These are phyloP conservation scores for Cricetomys ansorgei DNA, from an alignment of 2,113 vertebrate genomes.

Conservation along the genomic window DNA sequence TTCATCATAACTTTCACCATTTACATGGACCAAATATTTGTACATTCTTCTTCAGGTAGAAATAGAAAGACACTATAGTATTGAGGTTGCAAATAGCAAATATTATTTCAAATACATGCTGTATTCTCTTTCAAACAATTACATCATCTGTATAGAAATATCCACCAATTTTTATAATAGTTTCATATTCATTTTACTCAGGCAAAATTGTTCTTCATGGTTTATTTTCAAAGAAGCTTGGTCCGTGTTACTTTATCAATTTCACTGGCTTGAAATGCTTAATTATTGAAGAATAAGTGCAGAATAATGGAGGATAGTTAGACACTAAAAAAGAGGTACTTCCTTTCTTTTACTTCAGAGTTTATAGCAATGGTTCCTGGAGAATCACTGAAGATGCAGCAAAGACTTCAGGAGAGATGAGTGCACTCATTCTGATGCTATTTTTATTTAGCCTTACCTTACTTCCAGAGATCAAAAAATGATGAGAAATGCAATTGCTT, in stretches of 20 bases:
- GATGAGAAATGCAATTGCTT: conserved; percentile 77
- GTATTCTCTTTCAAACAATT: not conserved
- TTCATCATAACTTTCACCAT: not conserved
- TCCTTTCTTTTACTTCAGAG: not conserved
- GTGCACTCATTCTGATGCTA: conserved; percentile 56
- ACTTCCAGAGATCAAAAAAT: conserved; percentile 74
- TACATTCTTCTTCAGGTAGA: not conserved
- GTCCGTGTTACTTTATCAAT: not conserved
- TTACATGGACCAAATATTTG: not conserved
- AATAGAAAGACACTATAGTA: not conserved
- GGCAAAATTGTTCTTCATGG: not conserved
- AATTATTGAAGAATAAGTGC: not conserved
- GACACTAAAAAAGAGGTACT: not conserved
- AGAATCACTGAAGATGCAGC: not conserved
- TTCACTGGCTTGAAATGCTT: not conserved
- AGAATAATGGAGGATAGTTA: not conserved
- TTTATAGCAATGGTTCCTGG: not conserved
- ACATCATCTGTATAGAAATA: not conserved
- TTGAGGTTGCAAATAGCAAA: not conserved
- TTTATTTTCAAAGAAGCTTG: conserved; percentile 12
- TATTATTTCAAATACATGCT: not conserved
- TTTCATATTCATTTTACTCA: not conserved
- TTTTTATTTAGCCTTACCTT: conserved; percentile 73
- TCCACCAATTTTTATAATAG: not conserved
- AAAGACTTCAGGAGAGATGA: conserved; percentile 7